These are phyloP conservation scores for Apis mellifera DNA, from an alignment of 1,140 invertebrate species.

Conservation along the genomic window DNA sequence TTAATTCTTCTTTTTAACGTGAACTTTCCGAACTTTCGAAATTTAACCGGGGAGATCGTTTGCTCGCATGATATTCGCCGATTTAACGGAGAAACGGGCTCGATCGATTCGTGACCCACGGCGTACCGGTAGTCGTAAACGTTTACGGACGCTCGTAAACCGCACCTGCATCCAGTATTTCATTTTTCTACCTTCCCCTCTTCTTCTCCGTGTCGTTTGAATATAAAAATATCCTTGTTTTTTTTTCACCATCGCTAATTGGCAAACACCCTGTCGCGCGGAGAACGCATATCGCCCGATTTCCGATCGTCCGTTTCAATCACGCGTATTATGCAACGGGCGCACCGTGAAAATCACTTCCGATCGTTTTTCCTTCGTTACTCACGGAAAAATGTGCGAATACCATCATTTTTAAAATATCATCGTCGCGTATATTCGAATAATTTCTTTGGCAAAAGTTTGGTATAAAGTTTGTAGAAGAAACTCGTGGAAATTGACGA, in stretches of 20 bases:
- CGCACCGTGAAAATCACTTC: conserved; percentile 26
- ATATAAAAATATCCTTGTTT: not conserved
- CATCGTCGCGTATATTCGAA: too few relatives aligned
- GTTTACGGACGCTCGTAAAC: conserved; percentile 39
- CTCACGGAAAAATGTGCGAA: not conserved
- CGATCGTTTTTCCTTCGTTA: conserved; percentile 31
- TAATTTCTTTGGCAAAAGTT: too few relatives aligned
- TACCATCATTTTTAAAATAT: too few relatives aligned
- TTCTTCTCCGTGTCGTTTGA: too few relatives aligned
- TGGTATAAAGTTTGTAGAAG: too few relatives aligned
- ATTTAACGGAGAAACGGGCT: conserved; percentile 10
- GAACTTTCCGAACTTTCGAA: too few relatives aligned
- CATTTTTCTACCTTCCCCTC: not conserved
- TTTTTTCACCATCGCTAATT: conserved; percentile 10
- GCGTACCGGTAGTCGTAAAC: conserved; percentile 40
- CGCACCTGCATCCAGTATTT: not conserved
- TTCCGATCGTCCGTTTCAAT: conserved; percentile 17
- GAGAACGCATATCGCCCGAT: not conserved
- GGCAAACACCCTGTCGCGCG: not conserved
- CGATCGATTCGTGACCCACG: conserved; percentile 9
- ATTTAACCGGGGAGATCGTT: not conserved
- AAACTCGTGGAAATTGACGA: too few relatives aligned
- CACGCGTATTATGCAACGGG: conserved; percentile 21
- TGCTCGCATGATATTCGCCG: not conserved
- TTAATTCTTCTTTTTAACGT: too few relatives aligned